These are phyloP conservation scores for Gymnoscopelus braueri DNA, from an alignment of 2,797 vertebrate genomes.

Conservation along the genomic window DNA sequence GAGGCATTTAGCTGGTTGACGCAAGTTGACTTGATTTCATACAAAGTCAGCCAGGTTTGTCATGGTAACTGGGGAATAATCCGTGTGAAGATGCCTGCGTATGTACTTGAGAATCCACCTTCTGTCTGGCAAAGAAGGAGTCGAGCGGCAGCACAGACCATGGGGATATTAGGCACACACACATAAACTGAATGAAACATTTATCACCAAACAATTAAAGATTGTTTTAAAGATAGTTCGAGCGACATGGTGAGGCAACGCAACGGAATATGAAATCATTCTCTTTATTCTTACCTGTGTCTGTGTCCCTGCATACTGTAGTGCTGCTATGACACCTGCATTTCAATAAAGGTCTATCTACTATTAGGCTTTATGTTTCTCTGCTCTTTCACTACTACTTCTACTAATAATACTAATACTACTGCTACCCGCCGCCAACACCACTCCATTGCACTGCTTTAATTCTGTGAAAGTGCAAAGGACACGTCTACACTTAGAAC, in stretches of 20 bases:
- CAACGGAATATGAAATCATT: too few relatives aligned
- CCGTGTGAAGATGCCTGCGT: slow-evolving; percentile 10
- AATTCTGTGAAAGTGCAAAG: slow-evolving; percentile 7
- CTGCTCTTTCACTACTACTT: not conserved
- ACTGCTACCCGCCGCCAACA: too few relatives aligned
- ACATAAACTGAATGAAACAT: slow-evolving; percentile 5
- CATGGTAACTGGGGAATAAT: slow-evolving; percentile 23
- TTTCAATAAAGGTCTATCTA: too few relatives aligned
- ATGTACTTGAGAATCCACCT: not conserved
- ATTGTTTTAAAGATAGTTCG: too few relatives aligned
- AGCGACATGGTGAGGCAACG: too few relatives aligned
- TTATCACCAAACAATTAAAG: slow-evolving; percentile 6
- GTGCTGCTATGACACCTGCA: too few relatives aligned
- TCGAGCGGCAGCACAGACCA: not conserved
- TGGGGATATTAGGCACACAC: slow-evolving; percentile 3
- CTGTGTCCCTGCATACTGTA: too few relatives aligned
- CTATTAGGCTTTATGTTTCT: not conserved
- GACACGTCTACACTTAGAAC: slow-evolving; percentile 33
- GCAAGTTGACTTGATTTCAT: slow-evolving; percentile 23
- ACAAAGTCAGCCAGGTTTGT: slow-evolving; percentile 36
- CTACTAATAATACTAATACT: too few relatives aligned
- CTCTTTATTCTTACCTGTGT: too few relatives aligned
- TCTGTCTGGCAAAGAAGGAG: slow-evolving; percentile 18
- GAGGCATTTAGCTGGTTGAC: too few relatives aligned
- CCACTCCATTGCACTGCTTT: not conserved